Conservation (phyloP, 2,888 invertebrate genomes). For the Cephalotes varians region DNA sequence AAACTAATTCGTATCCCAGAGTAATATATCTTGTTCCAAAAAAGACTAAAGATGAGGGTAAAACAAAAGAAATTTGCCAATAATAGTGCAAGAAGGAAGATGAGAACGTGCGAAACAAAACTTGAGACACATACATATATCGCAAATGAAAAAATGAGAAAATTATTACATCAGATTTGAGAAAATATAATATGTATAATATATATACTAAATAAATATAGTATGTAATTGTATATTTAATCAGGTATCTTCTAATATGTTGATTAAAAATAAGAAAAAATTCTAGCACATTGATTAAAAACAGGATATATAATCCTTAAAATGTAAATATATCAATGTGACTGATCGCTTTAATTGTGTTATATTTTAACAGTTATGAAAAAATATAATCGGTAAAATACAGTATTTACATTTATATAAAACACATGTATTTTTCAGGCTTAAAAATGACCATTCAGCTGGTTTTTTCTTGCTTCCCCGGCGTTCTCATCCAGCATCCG, state of each 20-base stretch:
- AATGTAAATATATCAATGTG: neutral
- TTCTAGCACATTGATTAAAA: neutral
- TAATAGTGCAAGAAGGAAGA: neutral
- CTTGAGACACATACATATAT: neutral
- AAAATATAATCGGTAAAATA: neutral
- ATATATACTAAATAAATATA: no score
- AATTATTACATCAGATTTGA: neutral
- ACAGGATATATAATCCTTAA: neutral
- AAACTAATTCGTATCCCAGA: slow-evolving; percentile 16
- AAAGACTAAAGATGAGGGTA: neutral
- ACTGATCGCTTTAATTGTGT: neutral
- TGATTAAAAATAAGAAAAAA: neutral
- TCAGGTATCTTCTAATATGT: neutral
- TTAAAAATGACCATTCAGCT: slow-evolving; percentile 27
- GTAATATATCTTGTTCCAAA: slow-evolving; percentile 6
- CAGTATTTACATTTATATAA: neutral
- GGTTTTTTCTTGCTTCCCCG: slow-evolving; percentile 27
- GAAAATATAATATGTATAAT: no score
- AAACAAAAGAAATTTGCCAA: slow-evolving; percentile 9
- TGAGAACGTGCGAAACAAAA: neutral
- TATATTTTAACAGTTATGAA: neutral
- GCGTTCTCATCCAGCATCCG: slow-evolving; percentile 24
- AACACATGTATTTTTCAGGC: slow-evolving; percentile 7
- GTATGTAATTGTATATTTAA: neutral
- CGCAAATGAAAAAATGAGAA: neutral